These are phyloP conservation scores for Aplodontia rufa DNA, from an alignment of 2,113 vertebrate genomes.

Conservation along the genomic window DNA sequence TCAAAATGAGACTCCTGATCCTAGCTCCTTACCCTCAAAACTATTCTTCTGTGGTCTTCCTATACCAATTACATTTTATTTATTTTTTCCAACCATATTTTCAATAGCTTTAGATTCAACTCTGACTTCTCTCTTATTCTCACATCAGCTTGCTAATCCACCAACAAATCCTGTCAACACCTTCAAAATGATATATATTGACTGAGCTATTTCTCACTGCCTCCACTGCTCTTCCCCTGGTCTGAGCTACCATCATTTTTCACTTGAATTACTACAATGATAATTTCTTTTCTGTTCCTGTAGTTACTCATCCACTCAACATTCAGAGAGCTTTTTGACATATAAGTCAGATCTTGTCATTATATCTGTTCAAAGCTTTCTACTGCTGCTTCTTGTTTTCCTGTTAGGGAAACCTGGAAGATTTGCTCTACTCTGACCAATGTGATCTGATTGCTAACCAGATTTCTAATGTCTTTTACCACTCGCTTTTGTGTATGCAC, in stretches of 20 bases:
- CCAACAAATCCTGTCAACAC: not conserved
- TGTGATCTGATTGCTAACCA: not conserved
- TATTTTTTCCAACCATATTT: not conserved
- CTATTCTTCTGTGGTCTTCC: not conserved
- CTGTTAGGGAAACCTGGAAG: not conserved
- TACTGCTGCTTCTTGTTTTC: constrained; percentile 3
- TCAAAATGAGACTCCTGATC: not conserved
- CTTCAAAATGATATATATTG: not conserved
- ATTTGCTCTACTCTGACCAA: not conserved
- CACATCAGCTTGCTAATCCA: not conserved
- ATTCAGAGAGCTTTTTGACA: not conserved
- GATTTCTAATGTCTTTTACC: not conserved
- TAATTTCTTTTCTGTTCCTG: not conserved
- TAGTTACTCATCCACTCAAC: not conserved
- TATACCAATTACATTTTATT: not conserved
- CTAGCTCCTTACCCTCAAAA: not conserved
- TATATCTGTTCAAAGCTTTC: constrained; percentile 40
- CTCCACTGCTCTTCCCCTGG: not conserved
- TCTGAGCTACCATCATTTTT: not conserved
- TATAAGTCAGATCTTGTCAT: not conserved
- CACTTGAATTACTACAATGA: not conserved
- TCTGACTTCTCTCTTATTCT: not conserved
- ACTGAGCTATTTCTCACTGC: not conserved
- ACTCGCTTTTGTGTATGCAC: not conserved
- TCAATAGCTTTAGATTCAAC: constrained; percentile 1